Base-by-base conservation (phyloP, 2,888 invertebrate genomes). In the Drosophila helvetica region DNA sequence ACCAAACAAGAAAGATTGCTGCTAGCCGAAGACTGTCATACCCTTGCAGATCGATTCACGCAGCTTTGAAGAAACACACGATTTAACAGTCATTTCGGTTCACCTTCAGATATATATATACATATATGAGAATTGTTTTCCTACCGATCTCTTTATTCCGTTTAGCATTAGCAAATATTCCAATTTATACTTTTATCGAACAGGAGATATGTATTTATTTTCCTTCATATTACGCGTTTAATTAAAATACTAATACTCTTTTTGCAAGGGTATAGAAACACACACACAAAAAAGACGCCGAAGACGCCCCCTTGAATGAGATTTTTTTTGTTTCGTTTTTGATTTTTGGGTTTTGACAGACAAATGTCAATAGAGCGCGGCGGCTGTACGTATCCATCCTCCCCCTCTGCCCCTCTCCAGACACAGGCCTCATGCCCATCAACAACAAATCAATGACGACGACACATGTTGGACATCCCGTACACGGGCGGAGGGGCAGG, bases 401-500 rank as follows among this genome's bases (percentile, higher is more conserved):
- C 19, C 15, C 51, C 22, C 52, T 56, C 50, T 56, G 55, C 45
- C 57, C 62, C 77, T 64, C 65, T 63, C 56, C 78, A 82, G 83
- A 68, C 74, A 38, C 38, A 38, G n/a, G 59, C 60, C 62, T 56
- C 54, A 60, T 66, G 78, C 78, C 77, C 77, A 88, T 88, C 81
- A 87, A 78, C 82, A 77, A 85, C 85, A 87, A 87, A 88, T 88
- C 87, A 87, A 85, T 87, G 89, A 87, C 75, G 84, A 83, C 80
- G 85, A 83, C 87, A 89, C 87, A 87, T 88, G 87, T 88, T 86
- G 86, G 88, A 85, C 89, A 88, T 75, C 79, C 74, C 65, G n/a
- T 54, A 43, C 18, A 45, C 25, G 53, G 61, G 43, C 45, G 50
- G 46, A 18, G 33, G n/a, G 27, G 51, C n/a, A 22, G 46, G 54